Evolutionary conservation across 2,113 vertebrate genomes (phyloP).

Genomic region (Oryzias melastigma): DNA sequence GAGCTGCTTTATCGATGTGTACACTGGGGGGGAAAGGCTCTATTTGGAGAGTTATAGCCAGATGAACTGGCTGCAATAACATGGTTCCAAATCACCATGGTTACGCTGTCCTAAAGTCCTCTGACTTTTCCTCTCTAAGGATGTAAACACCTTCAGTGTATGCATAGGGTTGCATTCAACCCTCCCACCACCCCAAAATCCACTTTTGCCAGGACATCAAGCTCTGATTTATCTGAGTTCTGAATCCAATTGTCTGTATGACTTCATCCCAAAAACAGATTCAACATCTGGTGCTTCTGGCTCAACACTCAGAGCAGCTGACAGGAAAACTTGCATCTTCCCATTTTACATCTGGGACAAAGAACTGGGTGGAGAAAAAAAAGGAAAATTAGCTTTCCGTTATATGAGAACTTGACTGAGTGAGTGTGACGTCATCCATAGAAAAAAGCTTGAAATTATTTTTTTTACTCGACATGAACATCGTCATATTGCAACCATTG

Average conservation of each 20-base stretch:
- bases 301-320: constrained; percentile 44
- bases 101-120: constrained; percentile 32
- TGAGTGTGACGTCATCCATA: too few relatives aligned
- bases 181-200: background rate
- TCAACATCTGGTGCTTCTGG: constrained; percentile 36
- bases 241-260: constrained; percentile 32
- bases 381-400: background rate
- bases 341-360: constrained; percentile 33
- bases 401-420: too few relatives aligned
- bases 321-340: constrained; percentile 34
- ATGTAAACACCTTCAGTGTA: constrained; percentile 8
- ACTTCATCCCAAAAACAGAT: constrained; percentile 54
- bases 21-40: constrained; percentile 8
- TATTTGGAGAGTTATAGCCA: constrained; percentile 15
- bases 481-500: too few relatives aligned
- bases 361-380: constrained; percentile 23
- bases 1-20: constrained; percentile 10
- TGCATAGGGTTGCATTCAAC: constrained; percentile 19
- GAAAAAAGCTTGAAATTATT: too few relatives aligned
- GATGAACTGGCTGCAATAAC: constrained; percentile 30
- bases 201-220: background rate
- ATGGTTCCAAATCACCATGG: constrained; percentile 26
- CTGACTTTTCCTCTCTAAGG: constrained; percentile 3
- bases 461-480: too few relatives aligned
- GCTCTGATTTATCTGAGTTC: constrained; percentile 15